A percentile compares a stretch with the other conserved stretches of the same genome.
Evolutionary conservation across 2,797 vertebrate genomes (phyloP).

Genomic region (Rhinichthys osculus): DNA sequence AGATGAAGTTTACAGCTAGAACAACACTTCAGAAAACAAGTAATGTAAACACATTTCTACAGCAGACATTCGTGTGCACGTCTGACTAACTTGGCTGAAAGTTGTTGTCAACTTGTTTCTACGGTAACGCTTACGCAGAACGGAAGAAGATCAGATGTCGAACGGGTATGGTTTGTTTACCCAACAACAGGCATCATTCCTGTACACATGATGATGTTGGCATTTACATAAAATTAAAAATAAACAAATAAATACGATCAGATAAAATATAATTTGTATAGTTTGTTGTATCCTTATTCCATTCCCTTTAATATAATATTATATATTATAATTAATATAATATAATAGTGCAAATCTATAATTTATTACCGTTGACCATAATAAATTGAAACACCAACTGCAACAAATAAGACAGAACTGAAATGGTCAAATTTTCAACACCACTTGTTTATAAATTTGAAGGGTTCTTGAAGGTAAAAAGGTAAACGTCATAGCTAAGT

Average conservation of each 20-base stretch:
- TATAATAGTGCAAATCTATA: neutral
- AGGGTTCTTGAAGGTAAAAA: neutral
- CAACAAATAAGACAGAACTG: neutral
- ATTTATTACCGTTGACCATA: neutral
- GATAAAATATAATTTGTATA: neutral
- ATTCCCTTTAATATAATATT: neutral
- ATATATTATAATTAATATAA: too few species aligned
- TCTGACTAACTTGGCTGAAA: neutral
- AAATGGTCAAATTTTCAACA: neutral
- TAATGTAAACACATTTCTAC: neutral
- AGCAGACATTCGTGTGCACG: neutral
- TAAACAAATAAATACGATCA: neutral
- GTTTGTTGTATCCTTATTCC: neutral
- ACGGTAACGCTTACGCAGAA: slow-evolving; percentile 46
- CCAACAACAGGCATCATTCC: neutral
- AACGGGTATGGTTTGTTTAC: neutral
- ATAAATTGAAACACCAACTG: neutral
- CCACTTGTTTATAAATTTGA: neutral
- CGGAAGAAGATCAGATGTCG: slow-evolving; percentile 25
- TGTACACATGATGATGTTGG: neutral
- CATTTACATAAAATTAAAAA: neutral
- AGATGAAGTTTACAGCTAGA: neutral
- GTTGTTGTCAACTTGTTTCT: slow-evolving; percentile 51
- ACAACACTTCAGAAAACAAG: neutral
- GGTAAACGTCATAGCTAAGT: neutral